Evolutionary conservation across 2,888 invertebrate genomes (phyloP).

Genomic region (Drosophila demipolita): DNA sequence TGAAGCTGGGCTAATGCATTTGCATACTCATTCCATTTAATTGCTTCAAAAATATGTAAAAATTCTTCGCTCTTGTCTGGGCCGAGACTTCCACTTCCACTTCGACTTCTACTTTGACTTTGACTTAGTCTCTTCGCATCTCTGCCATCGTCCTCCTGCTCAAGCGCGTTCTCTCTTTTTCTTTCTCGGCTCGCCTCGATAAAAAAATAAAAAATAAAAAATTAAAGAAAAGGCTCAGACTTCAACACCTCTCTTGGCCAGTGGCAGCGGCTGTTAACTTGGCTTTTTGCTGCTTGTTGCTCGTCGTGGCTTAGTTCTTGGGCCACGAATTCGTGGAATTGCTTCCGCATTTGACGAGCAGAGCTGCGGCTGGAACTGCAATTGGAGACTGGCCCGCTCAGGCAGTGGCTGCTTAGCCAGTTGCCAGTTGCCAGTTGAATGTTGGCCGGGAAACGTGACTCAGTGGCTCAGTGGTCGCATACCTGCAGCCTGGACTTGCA

Average conservation of each 20-base stretch:
- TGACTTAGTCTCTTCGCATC: constrained; percentile 15
- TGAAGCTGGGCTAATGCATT: constrained; percentile 64
- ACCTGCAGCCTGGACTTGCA: constrained; percentile 50
- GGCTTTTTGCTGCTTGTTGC: constrained; percentile 10
- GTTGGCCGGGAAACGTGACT: constrained; percentile 71
- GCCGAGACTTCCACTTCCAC: constrained; percentile 39
- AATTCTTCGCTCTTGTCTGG: constrained; percentile 68
- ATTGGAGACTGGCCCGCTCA: constrained; percentile 18
- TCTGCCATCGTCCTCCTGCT: constrained; percentile 16
- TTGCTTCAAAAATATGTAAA: constrained; percentile 78
- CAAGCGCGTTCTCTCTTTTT: constrained; percentile 18
- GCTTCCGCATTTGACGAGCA: constrained; percentile 70
- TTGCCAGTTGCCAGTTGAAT: constrained; percentile 50
- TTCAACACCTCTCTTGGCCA: constrained; percentile 55
- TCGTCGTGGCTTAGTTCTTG: constrained; percentile 71
- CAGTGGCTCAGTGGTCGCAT: constrained; percentile 72
- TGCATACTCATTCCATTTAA: constrained; percentile 80
- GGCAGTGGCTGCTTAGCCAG: constrained; percentile 28
- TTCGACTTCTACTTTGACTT: constrained; percentile 7
- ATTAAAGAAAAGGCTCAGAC: constrained; percentile 57
- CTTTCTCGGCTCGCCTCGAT: constrained; percentile 27
- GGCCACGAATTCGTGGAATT: constrained; percentile 78
- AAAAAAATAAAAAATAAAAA: constrained; percentile 31
- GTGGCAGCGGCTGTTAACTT: constrained; percentile 15
- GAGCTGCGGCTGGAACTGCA: constrained; percentile 45